phyloP scores from a whole-genome alignment of 2,797 vertebrate species.

The Borostomias antarcticus region DNA sequence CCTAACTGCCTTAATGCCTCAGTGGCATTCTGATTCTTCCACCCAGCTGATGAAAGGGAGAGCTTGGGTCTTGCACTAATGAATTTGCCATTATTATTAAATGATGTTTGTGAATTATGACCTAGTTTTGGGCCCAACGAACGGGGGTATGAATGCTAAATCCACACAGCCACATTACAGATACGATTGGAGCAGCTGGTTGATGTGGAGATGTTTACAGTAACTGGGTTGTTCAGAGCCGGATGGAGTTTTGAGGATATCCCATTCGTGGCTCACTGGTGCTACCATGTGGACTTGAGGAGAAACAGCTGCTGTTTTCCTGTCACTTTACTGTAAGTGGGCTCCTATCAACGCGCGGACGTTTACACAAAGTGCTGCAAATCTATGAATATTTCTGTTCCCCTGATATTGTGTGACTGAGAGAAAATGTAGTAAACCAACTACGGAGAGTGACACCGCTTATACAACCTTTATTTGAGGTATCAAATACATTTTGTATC shows the following conservation, averaged over 20 bases:
- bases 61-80: slow-evolving; percentile 71
- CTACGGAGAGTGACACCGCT: no score
- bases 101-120: slow-evolving; percentile 78
- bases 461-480: no score
- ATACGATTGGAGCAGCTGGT: slow-evolving; percentile 36
- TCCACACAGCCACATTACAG: slow-evolving; percentile 61
- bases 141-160: slow-evolving; percentile 55
- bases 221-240: slow-evolving; percentile 29
- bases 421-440: no score
- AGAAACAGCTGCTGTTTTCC: not conserved
- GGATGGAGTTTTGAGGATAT: slow-evolving; percentile 15
- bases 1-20: slow-evolving; percentile 61
- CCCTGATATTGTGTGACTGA: no score
- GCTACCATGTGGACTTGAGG: slow-evolving; percentile 52
- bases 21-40: slow-evolving; percentile 65
- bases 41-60: slow-evolving; percentile 73
- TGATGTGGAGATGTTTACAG: slow-evolving; percentile 36
- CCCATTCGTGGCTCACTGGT: slow-evolving; percentile 58
- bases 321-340: not conserved
- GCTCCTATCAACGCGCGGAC: no score
- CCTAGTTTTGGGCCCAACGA: slow-evolving; percentile 68
- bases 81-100: slow-evolving; percentile 80
- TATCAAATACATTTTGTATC: no score
- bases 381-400: not conserved
- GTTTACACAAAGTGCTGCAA: not conserved